phyloP scores from a whole-genome alignment of 2,797 vertebrate species.

The Chaenodraco wilsoni region DNA sequence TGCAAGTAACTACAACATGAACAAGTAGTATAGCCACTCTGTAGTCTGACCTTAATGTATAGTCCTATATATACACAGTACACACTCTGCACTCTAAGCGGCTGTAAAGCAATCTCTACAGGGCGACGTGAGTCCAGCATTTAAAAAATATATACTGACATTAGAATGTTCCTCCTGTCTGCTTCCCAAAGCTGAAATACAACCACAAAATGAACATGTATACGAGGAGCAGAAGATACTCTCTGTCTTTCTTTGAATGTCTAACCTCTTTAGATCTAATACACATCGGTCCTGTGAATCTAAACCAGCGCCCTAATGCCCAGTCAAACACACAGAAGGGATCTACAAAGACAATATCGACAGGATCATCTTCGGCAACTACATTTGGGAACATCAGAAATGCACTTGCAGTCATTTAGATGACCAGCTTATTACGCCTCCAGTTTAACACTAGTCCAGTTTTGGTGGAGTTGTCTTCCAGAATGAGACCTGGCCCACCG shows the following conservation, averaged over 20 bases:
- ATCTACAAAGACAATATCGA: not conserved
- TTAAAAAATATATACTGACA: conserved; percentile 11
- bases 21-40: too few relatives aligned
- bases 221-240: too few relatives aligned
- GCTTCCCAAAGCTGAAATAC: conserved; percentile 13
- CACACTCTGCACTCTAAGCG: not conserved
- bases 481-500: conserved; percentile 3
- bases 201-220: not conserved
- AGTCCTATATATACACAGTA: not conserved
- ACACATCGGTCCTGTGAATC: not conserved
- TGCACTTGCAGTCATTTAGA: not conserved
- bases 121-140: not conserved
- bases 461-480: conserved; percentile 17
- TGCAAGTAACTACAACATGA: too few relatives aligned
- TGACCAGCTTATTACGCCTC: not conserved
- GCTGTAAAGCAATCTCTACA: conserved; percentile 17
- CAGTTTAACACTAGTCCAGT: conserved; percentile 3
- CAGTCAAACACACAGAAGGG: not conserved
- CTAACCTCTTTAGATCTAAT: not conserved
- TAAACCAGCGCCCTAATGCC: not conserved
- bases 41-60: conserved; percentile 10
- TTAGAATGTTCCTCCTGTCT: not conserved
- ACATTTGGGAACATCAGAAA: not conserved
- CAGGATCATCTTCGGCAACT: not conserved
- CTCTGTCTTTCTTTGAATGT: too few relatives aligned